Base-by-base conservation (phyloP, 2,113 vertebrate genomes). In the Protomyctophum bolini region DNA sequence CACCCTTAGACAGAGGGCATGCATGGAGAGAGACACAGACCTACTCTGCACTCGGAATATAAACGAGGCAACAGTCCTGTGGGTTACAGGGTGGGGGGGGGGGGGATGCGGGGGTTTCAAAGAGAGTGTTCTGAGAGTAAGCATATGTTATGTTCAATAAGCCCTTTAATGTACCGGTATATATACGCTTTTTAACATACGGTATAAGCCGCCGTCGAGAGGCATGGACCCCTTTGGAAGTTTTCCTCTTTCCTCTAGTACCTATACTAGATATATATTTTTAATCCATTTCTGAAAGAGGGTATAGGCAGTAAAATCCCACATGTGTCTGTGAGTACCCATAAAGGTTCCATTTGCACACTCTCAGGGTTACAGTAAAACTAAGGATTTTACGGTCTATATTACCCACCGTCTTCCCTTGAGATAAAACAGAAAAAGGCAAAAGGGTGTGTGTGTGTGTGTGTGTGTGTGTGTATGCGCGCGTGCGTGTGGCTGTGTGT, bases 121-220 rank as follows among this genome's bases (percentile, higher is more conserved):
- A 81, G 76, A 57, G 73, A 81, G 77, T 84, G 77, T 72, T 84
- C 55, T 75, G 76, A 85, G 80, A 79, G 78, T 75, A 77, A 14
- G 73, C 83, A 21, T 21, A 21, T 21, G 21, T 21, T 82, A 86
- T 77, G 81, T 82, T 85, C 61, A 75, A 66, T 82, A 86, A 81
- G 70, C 76, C 74, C 66, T 84, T 88, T 82, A 81, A 87, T n/a
- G 56, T 68, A n/a, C n/a, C n/a, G n/a, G n/a, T n/a, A n/a, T n/a
- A n/a, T n/a, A 77, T 57, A 74, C 63, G 33, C 60, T 81, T 72
- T 81, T 81, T 83, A 81, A 74, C 21, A 21, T 21, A 21, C 21
- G 2, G 2, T 77, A 79, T 81, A 71, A 88, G 51, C 70, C 48
- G 7, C 71, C 66, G 54, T 60, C 33, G 49, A 61, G 80, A 84